These are phyloP conservation scores for Bugula neritina DNA, from an alignment of 2,888 invertebrate genomes.

Conservation along the genomic window DNA sequence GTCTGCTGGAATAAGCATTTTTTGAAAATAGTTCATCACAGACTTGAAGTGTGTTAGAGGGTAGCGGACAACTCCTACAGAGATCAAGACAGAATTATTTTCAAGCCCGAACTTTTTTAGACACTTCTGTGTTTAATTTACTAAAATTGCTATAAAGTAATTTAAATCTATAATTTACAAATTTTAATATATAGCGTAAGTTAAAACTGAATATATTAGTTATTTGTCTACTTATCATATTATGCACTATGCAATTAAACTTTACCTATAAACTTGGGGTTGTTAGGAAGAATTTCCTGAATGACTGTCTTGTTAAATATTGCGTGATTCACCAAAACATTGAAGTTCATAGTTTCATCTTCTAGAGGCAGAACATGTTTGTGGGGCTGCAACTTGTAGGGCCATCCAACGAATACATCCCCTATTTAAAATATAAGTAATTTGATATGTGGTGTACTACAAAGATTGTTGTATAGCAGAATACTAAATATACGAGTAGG, in stretches of 20 bases:
- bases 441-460: not conserved
- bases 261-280: slow-evolving; percentile 24
- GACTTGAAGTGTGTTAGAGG: slow-evolving; percentile 19
- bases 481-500: too few relatives aligned
- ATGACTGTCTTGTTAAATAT: slow-evolving; percentile 4
- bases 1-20: slow-evolving; percentile 5
- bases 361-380: slow-evolving; percentile 12
- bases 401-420: slow-evolving; percentile 20
- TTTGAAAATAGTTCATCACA: slow-evolving; percentile 24
- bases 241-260: not conserved
- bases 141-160: too few relatives aligned
- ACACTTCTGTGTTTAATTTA: too few relatives aligned
- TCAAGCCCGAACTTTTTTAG: too few relatives aligned
- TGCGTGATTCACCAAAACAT: slow-evolving; percentile 18
- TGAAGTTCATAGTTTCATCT: slow-evolving; percentile 10
- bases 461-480: too few relatives aligned
- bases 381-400: slow-evolving; percentile 3
- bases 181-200: too few relatives aligned
- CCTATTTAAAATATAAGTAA: not conserved
- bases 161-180: too few relatives aligned
- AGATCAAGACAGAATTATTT: too few relatives aligned
- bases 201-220: too few relatives aligned
- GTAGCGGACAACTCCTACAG: slow-evolving; percentile 19
- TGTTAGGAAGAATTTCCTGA: not conserved
- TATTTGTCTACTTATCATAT: too few relatives aligned